A percentile compares a stretch with the other conserved stretches of the same genome.
phyloP scores from a whole-genome alignment of 2,797 vertebrate genomes.

The Eutrigla gurnardus region DNA sequence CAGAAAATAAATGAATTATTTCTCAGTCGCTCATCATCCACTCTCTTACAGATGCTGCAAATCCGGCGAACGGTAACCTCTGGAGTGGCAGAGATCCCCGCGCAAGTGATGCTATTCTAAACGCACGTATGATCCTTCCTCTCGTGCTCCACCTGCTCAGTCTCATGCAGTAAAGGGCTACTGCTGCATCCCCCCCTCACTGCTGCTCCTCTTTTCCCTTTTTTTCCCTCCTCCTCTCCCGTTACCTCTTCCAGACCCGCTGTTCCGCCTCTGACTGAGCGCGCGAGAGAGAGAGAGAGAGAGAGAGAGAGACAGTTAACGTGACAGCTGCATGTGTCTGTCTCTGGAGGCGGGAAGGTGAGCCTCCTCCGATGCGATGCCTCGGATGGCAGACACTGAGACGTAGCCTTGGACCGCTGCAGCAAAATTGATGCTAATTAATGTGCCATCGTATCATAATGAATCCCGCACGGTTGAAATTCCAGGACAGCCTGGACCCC shows the following conservation, averaged over 20 bases:
- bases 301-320: slow-evolving; percentile 41
- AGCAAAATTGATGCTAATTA: slow-evolving; percentile 78
- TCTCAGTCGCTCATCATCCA: slow-evolving; percentile 72
- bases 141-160: slow-evolving; percentile 76
- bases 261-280: slow-evolving; percentile 51
- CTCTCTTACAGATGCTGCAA: slow-evolving; percentile 56
- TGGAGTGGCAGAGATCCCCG: slow-evolving; percentile 53
- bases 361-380: slow-evolving; percentile 61
- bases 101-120: slow-evolving; percentile 67
- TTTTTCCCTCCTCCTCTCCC: slow-evolving; percentile 55
- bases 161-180: slow-evolving; percentile 73
- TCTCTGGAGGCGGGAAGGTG: slow-evolving; percentile 62
- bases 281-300: too few relatives aligned
- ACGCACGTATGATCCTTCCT: slow-evolving; percentile 56
- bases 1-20: slow-evolving; percentile 84
- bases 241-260: slow-evolving; percentile 64
- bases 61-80: slow-evolving; percentile 59
- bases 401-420: slow-evolving; percentile 65
- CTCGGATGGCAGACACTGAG: slow-evolving; percentile 55
- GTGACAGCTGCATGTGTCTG: slow-evolving; percentile 59
- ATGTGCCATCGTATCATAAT: slow-evolving; percentile 46
- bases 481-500: slow-evolving; percentile 59
- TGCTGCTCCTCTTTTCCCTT: slow-evolving; percentile 49
- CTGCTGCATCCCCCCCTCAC: slow-evolving; percentile 79
- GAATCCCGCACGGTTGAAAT: slow-evolving; percentile 66